Conservation (phyloP, 2,113 vertebrate genomes). For the Chaetops frenatus region DNA sequence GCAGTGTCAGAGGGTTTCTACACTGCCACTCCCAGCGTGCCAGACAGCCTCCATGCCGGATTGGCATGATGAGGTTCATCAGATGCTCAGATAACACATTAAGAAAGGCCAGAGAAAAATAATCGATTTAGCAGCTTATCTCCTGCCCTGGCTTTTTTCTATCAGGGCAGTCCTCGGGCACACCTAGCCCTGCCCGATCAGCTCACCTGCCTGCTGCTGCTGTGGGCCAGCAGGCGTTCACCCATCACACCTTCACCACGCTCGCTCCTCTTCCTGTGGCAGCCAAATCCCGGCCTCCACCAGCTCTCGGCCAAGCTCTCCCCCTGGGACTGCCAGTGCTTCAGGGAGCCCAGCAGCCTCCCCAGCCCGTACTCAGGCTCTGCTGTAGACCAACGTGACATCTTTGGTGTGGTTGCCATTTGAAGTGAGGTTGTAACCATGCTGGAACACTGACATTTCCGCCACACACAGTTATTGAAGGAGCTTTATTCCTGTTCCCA, state of each 20-base stretch:
- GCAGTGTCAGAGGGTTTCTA: background rate
- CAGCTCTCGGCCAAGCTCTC: background rate
- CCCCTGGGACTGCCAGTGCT: background rate
- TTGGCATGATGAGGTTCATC: background rate
- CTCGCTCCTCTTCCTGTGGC: accelerated
- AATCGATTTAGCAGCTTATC: background rate
- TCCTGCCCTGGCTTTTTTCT: background rate
- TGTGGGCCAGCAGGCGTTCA: background rate
- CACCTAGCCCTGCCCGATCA: background rate
- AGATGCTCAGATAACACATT: background rate
- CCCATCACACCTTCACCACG: background rate
- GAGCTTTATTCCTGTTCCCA: background rate
- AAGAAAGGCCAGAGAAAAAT: background rate
- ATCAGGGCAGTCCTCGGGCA: background rate
- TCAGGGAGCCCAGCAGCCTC: background rate
- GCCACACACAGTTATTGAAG: background rate
- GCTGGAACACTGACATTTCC: background rate
- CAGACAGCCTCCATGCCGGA: background rate
- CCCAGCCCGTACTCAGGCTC: background rate
- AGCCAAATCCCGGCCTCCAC: background rate
- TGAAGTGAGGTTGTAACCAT: background rate
- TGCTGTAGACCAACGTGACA: background rate
- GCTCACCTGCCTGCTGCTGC: accelerated
- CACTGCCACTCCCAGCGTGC: accelerated
- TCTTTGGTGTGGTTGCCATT: background rate